These are phyloP conservation scores for Archocentrus centrarchus DNA, from an alignment of 2,113 vertebrate species.

Conservation along the genomic window DNA sequence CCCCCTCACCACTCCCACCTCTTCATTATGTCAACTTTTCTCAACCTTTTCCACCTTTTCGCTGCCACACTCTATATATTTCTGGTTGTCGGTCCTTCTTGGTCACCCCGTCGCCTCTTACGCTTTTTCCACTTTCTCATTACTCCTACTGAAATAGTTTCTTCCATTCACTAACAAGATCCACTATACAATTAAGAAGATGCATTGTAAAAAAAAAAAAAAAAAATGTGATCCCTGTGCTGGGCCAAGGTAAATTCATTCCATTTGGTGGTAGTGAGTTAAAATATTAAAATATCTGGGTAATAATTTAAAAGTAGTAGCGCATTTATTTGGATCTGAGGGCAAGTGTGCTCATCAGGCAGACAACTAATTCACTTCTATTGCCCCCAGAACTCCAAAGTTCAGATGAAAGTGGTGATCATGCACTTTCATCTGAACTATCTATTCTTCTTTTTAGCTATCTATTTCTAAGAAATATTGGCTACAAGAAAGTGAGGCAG, in stretches of 20 bases:
- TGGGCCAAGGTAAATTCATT: conserved; percentile 22
- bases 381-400: conserved; percentile 24
- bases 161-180: conserved; percentile 14
- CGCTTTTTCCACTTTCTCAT: conserved; percentile 28
- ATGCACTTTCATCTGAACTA: conserved; percentile 8
- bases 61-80: conserved; percentile 49
- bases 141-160: conserved; percentile 31
- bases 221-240: conserved; percentile 13
- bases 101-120: background rate
- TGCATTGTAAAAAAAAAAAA: background rate
- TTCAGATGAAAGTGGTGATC: background rate
- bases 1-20: conserved; percentile 32
- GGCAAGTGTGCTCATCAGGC: conserved; percentile 19
- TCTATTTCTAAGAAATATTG: conserved; percentile 14
- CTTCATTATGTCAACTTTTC: conserved; percentile 59
- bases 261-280: background rate
- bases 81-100: background rate
- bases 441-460: conserved; percentile 10
- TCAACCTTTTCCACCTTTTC: conserved; percentile 47
- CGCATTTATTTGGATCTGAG: conserved; percentile 40
- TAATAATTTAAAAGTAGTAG: conserved; percentile 21
- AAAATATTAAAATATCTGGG: conserved; percentile 23
- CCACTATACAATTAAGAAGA: conserved; percentile 33
- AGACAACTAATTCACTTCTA: conserved; percentile 28
- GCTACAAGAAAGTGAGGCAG: background rate